Conservation (phyloP, 2,888 invertebrate species). For the Drosophila diplacantha region DNA sequence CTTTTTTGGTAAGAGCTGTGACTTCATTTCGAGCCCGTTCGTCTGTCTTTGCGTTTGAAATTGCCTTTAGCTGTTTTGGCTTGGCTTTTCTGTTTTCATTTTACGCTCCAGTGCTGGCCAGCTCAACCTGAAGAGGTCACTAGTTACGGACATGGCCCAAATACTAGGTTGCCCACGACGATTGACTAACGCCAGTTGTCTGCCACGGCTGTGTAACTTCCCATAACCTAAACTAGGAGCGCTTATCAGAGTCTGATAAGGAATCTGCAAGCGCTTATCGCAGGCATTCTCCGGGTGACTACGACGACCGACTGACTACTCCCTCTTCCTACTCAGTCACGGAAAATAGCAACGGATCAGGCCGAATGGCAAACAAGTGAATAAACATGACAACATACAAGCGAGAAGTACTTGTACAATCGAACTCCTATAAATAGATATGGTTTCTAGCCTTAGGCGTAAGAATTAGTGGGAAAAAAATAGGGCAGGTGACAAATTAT, state of each 20-base stretch:
- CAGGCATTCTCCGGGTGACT: slow-evolving; percentile 22
- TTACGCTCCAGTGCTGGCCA: slow-evolving; percentile 60
- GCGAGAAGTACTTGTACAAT: slow-evolving; percentile 5
- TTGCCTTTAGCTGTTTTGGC: slow-evolving; percentile 21
- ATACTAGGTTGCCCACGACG: slow-evolving; percentile 59
- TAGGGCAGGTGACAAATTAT: slow-evolving; percentile 15
- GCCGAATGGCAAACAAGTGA: slow-evolving; percentile 22
- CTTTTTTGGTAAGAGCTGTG: slow-evolving; percentile 59
- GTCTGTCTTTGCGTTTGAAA: slow-evolving; percentile 43
- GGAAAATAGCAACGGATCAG: slow-evolving; percentile 44
- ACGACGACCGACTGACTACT: slow-evolving; percentile 2
- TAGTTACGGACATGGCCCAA: slow-evolving; percentile 56
- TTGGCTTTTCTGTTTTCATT: slow-evolving; percentile 49
- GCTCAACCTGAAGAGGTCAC: slow-evolving; percentile 54
- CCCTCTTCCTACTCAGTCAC: slow-evolving; percentile 4
- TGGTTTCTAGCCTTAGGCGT: slow-evolving; percentile 2
- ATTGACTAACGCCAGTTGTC: slow-evolving; percentile 36
- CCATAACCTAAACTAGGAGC: not conserved
- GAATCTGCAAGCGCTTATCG: slow-evolving; percentile 49
- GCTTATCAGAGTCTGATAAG: slow-evolving; percentile 46
- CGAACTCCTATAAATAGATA: slow-evolving; percentile 26
- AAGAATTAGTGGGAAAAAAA: slow-evolving; percentile 2
- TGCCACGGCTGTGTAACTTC: slow-evolving; percentile 20
- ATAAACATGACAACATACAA: slow-evolving; percentile 28
- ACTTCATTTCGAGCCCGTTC: slow-evolving; percentile 61